Conservation (phyloP, 2,797 vertebrate genomes). For the Gymnothorax javanicus region DNA sequence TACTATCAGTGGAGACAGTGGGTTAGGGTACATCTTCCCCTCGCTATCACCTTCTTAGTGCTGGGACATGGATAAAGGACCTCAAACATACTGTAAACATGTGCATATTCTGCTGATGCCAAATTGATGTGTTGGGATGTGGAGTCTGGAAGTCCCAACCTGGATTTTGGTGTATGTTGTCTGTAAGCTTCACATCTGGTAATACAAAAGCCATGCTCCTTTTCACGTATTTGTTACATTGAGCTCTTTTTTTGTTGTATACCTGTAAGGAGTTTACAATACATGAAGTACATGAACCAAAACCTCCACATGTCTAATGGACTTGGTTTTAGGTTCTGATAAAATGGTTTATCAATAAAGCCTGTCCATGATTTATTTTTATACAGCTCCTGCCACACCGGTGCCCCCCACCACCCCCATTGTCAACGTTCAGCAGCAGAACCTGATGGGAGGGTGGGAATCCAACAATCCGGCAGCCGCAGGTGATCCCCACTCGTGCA, state of each 20-base stretch:
- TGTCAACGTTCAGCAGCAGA: constrained; percentile 93
- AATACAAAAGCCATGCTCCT: not conserved
- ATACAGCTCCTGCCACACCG: constrained; percentile 73
- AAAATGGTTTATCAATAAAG: not conserved
- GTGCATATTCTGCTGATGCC: not conserved
- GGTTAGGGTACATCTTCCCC: not conserved
- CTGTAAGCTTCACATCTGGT: not conserved
- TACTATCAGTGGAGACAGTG: not conserved
- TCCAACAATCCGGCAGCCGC: constrained; percentile 81
- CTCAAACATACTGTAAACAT: not conserved
- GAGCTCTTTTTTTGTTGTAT: not conserved
- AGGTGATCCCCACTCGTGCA: constrained; percentile 57
- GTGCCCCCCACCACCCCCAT: constrained; percentile 83
- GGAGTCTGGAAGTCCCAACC: not conserved
- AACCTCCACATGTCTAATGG: not conserved
- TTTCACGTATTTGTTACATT: not conserved
- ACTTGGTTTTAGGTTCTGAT: not conserved
- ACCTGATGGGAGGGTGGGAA: constrained; percentile 88
- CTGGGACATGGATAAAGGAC: not conserved
- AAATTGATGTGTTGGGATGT: not conserved
- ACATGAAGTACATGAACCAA: not conserved
- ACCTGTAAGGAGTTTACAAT: not conserved
- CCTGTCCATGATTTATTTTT: constrained; percentile 4
- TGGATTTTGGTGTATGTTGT: not conserved
- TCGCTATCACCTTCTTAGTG: not conserved